Base-by-base conservation (phyloP, 2,888 invertebrate genomes). In the Candidula unifasciata region DNA sequence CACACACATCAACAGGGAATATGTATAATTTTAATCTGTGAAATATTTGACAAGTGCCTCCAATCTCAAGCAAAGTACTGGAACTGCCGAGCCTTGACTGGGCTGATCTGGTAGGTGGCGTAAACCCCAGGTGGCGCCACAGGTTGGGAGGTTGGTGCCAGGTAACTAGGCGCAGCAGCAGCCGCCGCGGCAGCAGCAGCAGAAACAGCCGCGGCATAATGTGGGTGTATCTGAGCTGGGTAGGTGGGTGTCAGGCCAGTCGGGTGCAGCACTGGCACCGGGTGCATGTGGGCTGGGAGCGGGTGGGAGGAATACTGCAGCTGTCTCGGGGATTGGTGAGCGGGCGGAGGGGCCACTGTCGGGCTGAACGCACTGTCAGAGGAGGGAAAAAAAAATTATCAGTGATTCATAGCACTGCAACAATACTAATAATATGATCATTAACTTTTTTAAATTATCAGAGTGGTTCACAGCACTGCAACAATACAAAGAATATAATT, bases 271-370 rank as follows among this genome's bases (percentile, higher is more conserved):
- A 93, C 90, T 30, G 84, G 73, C 57, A 92, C 88, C 8, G 93
- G 92, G 87, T 93, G 96, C 94, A 97, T 96, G 93, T 97, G 97
- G 16, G 97, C 97, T 87, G 97, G 97, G 91, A 97, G 94, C 74
- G 96, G 96, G 94, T 97, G 96, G 79, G 96, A 95, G 86, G 96
- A 95, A 94, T 89, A 92, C 90, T 95, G 94, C 87, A 93, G 90
- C 79, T 93, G 92, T 37, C 96, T 94, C 80, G 96, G 96, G 91
- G 96, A 96, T 90, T 96, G 96, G 88, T 93, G 97, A 33, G 97
- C 97, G 78, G 96, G 96, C 18, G 97, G 97, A 77, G 97, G 97
- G 68, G 97, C 95, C 89, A 96, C 95, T 78, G 90, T 88, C 73
- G 93, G 91, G 79, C 92, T 91, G 85, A 92, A 93, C 5, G 93